These are phyloP conservation scores for Psococerastis gibbosa DNA, from an alignment of 2,888 invertebrate species.

Conservation along the genomic window DNA sequence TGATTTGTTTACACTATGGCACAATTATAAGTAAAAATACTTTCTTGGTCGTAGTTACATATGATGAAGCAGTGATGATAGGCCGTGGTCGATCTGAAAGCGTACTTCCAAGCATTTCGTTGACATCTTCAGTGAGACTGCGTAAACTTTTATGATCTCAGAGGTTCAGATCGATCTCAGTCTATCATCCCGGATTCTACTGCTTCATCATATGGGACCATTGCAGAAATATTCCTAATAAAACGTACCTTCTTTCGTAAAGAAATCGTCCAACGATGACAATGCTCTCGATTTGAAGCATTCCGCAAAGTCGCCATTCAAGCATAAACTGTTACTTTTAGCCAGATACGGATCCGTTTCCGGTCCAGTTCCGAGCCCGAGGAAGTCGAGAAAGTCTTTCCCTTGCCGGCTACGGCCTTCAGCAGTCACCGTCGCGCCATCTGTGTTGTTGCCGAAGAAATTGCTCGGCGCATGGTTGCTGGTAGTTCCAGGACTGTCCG, in stretches of 20 bases:
- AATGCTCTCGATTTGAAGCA: slow-evolving; percentile 69
- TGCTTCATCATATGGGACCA: too few species aligned
- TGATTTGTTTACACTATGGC: too few species aligned
- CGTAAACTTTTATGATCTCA: too few species aligned
- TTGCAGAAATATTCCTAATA: too few species aligned
- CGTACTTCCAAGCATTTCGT: too few species aligned
- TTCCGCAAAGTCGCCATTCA: slow-evolving; percentile 64
- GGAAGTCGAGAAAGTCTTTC: slow-evolving; percentile 55
- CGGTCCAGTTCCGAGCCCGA: slow-evolving; percentile 52
- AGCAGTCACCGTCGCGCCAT: neutral
- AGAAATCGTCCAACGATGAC: slow-evolving; percentile 57
- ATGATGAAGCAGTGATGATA: too few species aligned
- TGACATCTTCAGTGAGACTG: too few species aligned
- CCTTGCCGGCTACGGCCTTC: slow-evolving; percentile 33
- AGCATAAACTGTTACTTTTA: slow-evolving; percentile 50
- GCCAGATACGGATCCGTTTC: slow-evolving; percentile 62
- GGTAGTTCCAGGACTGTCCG: slow-evolving; percentile 24
- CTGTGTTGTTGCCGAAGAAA: slow-evolving; percentile 7
- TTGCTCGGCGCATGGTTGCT: slow-evolving; percentile 2
- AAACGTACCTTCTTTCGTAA: slow-evolving; percentile 33
- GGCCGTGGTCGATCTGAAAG: too few species aligned
- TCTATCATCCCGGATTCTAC: too few species aligned
- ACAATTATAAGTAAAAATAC: too few species aligned
- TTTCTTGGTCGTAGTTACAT: too few species aligned
- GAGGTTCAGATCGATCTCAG: too few species aligned